A percentile compares a stretch with the other conserved stretches of the same genome.
phyloP scores from a whole-genome alignment of 2,888 invertebrate genomes.

The Macrosoma leucophasiata region DNA sequence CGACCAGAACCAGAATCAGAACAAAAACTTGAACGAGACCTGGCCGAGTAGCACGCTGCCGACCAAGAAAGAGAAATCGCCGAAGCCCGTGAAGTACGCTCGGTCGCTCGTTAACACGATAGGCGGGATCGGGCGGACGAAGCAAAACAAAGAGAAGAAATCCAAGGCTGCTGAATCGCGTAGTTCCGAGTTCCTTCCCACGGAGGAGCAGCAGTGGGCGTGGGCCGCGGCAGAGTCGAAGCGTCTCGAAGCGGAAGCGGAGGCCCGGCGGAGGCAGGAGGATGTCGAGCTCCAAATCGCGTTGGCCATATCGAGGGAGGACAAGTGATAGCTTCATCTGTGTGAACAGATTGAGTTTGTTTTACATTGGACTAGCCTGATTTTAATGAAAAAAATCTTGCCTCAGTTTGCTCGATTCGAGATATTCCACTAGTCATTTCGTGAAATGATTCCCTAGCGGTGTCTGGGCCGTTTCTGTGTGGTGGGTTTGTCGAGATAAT shows the following conservation, averaged over 20 bases:
- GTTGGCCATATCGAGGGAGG: constrained; percentile 78
- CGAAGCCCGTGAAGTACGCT: constrained; percentile 65
- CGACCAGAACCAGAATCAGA: constrained; percentile 34
- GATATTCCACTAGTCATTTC: too few species aligned
- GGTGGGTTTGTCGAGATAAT: too few species aligned
- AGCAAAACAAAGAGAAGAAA: constrained; percentile 54
- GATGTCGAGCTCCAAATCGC: constrained; percentile 85
- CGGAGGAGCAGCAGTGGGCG: constrained; percentile 82
- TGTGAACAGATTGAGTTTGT: background rate
- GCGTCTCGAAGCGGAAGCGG: constrained; percentile 77
- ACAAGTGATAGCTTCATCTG: constrained; percentile 41
- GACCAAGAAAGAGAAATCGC: constrained; percentile 64
- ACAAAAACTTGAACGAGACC: constrained; percentile 60
- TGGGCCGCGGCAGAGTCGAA: constrained; percentile 84
- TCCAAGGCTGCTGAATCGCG: constrained; percentile 36
- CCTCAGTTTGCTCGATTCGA: too few species aligned
- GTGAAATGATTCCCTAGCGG: too few species aligned
- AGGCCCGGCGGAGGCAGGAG: constrained; percentile 76
- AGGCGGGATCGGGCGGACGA: constrained; percentile 59
- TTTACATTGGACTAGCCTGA: constrained; percentile 14
- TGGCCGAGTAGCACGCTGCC: constrained; percentile 63
- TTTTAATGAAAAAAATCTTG: constrained; percentile 16
- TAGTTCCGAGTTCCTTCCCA: constrained; percentile 46
- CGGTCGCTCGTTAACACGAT: constrained; percentile 64
- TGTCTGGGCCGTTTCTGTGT: too few species aligned